These are phyloP conservation scores for Rhagophthalmus giganteus DNA, from an alignment of 2,888 invertebrate species.

Conservation along the genomic window DNA sequence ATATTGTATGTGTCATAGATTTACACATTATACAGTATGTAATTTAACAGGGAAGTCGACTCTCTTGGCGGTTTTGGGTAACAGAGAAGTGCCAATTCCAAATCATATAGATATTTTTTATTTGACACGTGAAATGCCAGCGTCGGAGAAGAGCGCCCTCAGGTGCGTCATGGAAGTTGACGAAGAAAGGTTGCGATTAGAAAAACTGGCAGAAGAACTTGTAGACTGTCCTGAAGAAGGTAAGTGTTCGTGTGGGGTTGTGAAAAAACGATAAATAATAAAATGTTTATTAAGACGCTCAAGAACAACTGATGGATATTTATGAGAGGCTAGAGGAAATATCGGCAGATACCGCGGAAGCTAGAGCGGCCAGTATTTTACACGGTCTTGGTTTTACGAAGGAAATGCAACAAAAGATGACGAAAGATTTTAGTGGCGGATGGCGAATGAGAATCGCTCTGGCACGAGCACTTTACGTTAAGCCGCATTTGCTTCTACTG, in stretches of 20 bases:
- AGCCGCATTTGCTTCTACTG: slow-evolving; percentile 92
- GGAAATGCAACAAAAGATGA: slow-evolving; percentile 82
- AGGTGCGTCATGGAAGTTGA: slow-evolving; percentile 99
- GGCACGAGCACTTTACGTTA: slow-evolving; percentile 94
- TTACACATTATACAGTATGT: slow-evolving; percentile 2
- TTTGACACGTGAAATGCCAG: slow-evolving; percentile 95
- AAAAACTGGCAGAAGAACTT: slow-evolving; percentile 88
- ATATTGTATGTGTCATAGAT: slow-evolving; percentile 79
- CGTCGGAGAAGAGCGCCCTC: slow-evolving; percentile 95
- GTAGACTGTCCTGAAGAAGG: slow-evolving; percentile 86
- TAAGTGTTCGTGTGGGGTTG: slow-evolving; percentile 42
- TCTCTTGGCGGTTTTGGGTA: slow-evolving; percentile 85
- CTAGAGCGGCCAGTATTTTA: slow-evolving; percentile 90
- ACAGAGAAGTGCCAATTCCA: slow-evolving; percentile 94
- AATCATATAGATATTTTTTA: slow-evolving; percentile 98
- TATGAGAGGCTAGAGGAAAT: slow-evolving; percentile 98
- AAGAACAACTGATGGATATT: slow-evolving; percentile 96
- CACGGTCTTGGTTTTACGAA: slow-evolving; percentile 94
- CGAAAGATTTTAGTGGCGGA: slow-evolving; percentile 88
- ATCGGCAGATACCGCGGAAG: slow-evolving; percentile 93
- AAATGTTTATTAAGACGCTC: slow-evolving; percentile 62
- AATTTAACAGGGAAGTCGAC: slow-evolving; percentile 81
- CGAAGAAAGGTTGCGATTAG: slow-evolving; percentile 86
- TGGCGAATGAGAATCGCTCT: slow-evolving; percentile 99
- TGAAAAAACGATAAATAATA: no score